Conservation (phyloP, 2,888 invertebrate species). For the Anthrax anthrax region DNA sequence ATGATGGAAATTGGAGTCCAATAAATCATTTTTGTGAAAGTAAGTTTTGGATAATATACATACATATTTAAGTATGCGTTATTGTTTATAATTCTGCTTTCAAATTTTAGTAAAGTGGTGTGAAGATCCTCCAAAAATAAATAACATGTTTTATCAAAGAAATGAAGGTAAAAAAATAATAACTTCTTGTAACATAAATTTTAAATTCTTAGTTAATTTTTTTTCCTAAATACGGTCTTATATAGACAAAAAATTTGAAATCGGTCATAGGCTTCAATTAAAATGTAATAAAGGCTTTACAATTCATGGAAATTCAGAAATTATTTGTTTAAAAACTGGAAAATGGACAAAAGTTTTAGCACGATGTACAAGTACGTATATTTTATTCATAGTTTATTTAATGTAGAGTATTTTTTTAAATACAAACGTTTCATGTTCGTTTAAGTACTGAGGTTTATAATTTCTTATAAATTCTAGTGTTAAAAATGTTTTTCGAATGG, state of each 20-base stretch:
- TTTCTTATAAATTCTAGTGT: too few species aligned
- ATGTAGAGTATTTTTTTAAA: too few species aligned
- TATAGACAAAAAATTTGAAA: slow-evolving; percentile 18
- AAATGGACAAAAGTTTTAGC: slow-evolving; percentile 38
- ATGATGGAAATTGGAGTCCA: slow-evolving; percentile 39
- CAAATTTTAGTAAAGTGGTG: slow-evolving; percentile 8
- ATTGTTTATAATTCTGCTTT: slow-evolving; percentile 23
- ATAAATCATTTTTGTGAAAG: slow-evolving; percentile 28
- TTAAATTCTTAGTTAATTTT: background rate
- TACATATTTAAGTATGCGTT: too few species aligned
- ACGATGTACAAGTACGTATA: slow-evolving; percentile 37
- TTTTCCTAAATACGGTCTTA: background rate
- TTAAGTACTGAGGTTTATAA: too few species aligned
- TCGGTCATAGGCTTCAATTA: slow-evolving; percentile 34
- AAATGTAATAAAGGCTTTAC: slow-evolving; percentile 36
- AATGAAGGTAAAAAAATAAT: background rate
- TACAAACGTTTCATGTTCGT: too few species aligned
- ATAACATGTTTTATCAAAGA: slow-evolving; percentile 4
- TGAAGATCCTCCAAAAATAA: slow-evolving; percentile 14
- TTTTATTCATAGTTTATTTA: too few species aligned
- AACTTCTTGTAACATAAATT: background rate
- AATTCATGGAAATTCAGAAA: slow-evolving; percentile 32
- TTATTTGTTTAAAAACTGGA: slow-evolving; percentile 35
- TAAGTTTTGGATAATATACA: too few species aligned
- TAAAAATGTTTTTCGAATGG: too few species aligned